Evolutionary conservation across 1,140 invertebrate species (phyloP).

Genomic region (Drosophila athabasca): DNA sequence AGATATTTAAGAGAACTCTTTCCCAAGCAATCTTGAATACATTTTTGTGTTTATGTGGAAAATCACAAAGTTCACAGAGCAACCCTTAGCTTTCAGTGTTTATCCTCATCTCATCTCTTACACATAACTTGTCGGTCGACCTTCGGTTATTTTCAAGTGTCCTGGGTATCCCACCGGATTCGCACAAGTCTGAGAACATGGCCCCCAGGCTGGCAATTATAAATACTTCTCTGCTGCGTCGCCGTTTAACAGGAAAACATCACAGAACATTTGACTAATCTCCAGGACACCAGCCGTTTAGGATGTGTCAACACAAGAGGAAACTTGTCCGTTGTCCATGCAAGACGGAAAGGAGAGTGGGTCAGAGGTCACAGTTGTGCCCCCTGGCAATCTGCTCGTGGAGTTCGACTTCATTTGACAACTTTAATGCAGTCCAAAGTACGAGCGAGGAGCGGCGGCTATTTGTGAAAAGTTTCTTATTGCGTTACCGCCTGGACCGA

Average conservation of each 20-base stretch:
- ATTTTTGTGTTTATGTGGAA: no score
- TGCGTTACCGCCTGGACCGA: conserved; percentile 60
- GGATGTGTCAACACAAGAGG: conserved; percentile 26
- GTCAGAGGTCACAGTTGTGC: conserved; percentile 36
- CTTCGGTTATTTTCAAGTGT: conserved; percentile 9
- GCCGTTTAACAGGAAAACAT: conserved; percentile 61
- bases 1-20: neutral
- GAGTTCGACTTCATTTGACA: conserved; percentile 79
- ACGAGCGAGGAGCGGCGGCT: conserved; percentile 43
- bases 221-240: conserved; percentile 46
- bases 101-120: no score
- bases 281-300: conserved; percentile 25
- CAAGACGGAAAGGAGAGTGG: conserved; percentile 1
- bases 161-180: conserved; percentile 20
- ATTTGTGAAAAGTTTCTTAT: conserved; percentile 69
- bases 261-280: conserved; percentile 62
- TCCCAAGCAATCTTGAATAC: no score
- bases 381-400: conserved; percentile 49
- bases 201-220: conserved; percentile 56
- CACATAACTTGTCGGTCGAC: conserved; percentile 23
- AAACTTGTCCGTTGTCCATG: conserved; percentile 2
- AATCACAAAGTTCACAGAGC: neutral
- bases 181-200: conserved; percentile 31
- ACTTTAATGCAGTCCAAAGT: conserved; percentile 70
- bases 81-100: conserved; percentile 2